These are phyloP conservation scores for Microctenopoma steveboyesi DNA, from an alignment of 2,797 vertebrate genomes.

Conservation along the genomic window DNA sequence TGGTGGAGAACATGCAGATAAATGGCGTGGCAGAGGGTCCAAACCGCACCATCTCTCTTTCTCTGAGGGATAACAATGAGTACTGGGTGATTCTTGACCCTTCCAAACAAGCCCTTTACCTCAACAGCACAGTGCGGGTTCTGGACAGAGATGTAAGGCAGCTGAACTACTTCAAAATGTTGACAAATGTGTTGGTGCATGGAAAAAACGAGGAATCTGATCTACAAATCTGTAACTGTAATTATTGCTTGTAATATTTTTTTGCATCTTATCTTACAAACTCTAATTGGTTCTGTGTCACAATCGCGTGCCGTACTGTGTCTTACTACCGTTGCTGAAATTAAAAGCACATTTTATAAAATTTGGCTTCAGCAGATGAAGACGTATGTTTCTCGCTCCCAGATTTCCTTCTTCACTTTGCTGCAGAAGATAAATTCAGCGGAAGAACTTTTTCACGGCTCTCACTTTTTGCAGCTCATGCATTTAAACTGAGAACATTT, in stretches of 20 bases:
- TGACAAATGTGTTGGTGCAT: too few relatives aligned
- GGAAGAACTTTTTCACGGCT: neutral
- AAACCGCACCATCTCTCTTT: conserved; percentile 89
- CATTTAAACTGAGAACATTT: conserved; percentile 3
- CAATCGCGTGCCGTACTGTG: too few relatives aligned
- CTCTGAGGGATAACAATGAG: conserved; percentile 88
- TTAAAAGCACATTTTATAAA: neutral
- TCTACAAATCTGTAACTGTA: too few relatives aligned
- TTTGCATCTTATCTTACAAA: neutral
- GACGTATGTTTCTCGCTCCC: neutral
- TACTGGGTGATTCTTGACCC: conserved; percentile 93
- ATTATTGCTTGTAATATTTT: too few relatives aligned
- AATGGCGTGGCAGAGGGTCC: conserved; percentile 89
- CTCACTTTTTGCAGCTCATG: conserved; percentile 10
- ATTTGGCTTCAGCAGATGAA: conserved; percentile 6
- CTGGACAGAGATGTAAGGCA: conserved; percentile 90
- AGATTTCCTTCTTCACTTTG: neutral
- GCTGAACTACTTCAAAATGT: neutral
- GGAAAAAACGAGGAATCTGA: too few relatives aligned
- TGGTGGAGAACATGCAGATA: conserved; percentile 95
- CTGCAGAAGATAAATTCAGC: neutral
- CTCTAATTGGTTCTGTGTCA: neutral
- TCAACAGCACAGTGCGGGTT: conserved; percentile 91
- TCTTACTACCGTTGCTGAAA: neutral
- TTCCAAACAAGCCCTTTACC: conserved; percentile 88